These are phyloP conservation scores for Sphaerodactylus townsendi DNA, from an alignment of 2,113 vertebrate species.

Conservation along the genomic window DNA sequence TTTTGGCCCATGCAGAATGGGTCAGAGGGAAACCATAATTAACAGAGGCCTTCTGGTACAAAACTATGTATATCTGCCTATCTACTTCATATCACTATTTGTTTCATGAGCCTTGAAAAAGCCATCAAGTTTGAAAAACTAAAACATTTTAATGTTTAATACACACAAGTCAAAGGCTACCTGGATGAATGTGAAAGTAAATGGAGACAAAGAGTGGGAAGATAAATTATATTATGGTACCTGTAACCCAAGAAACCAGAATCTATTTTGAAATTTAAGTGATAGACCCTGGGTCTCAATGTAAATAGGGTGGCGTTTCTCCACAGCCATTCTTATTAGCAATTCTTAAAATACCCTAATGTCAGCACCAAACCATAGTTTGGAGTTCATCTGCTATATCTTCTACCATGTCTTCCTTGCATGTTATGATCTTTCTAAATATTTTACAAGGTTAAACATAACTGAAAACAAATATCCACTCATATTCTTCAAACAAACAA, in stretches of 20 bases:
- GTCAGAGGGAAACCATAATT: not conserved
- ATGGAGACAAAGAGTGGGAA: not conserved
- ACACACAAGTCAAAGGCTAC: not conserved
- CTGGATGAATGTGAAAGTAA: not conserved
- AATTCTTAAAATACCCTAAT: not conserved
- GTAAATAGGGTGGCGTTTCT: not conserved
- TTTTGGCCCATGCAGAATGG: too few species aligned
- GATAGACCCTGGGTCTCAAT: not conserved
- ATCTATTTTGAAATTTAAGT: not conserved
- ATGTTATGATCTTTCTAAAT: slow-evolving; percentile 27
- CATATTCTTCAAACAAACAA: slow-evolving; percentile 73
- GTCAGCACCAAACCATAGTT: not conserved
- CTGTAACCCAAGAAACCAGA: not conserved
- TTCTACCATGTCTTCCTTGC: not conserved
- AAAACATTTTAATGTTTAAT: not conserved
- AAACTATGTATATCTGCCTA: not conserved
- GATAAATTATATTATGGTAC: not conserved
- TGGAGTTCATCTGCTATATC: not conserved
- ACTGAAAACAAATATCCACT: slow-evolving; percentile 60
- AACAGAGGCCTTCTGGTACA: not conserved
- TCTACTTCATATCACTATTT: not conserved
- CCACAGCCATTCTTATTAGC: not conserved
- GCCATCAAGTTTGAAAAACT: not conserved
- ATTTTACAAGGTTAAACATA: slow-evolving; percentile 53
- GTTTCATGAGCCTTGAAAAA: not conserved